These are phyloP conservation scores for Poeciliopsis gracilis DNA, from an alignment of 2,797 vertebrate genomes.

Conservation along the genomic window DNA sequence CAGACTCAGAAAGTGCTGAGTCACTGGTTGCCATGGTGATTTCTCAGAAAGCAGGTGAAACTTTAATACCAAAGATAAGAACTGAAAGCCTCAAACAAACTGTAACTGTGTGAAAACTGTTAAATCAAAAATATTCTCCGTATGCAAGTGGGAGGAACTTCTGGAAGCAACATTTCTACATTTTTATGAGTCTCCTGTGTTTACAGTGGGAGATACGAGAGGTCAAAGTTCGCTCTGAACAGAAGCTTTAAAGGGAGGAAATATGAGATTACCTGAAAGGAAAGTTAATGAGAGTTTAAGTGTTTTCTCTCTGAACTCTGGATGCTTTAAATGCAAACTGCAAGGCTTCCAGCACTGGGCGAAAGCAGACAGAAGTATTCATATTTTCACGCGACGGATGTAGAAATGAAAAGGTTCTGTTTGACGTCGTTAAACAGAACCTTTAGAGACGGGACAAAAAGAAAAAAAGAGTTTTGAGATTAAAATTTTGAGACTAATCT, in stretches of 20 bases:
- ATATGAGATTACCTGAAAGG: background rate
- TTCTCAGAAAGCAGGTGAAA: background rate
- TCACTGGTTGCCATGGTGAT: background rate
- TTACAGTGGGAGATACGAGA: background rate
- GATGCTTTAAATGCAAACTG: background rate
- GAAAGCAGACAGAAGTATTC: background rate
- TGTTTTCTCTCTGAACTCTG: background rate
- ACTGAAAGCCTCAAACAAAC: background rate
- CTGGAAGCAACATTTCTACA: background rate
- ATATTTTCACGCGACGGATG: background rate
- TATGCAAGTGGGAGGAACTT: background rate
- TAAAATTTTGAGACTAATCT: too few relatives aligned
- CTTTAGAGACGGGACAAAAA: too few relatives aligned
- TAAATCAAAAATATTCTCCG: background rate
- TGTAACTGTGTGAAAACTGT: background rate
- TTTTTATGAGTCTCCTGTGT: background rate
- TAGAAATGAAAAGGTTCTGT: background rate
- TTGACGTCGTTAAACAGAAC: too few relatives aligned
- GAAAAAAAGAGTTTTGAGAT: too few relatives aligned
- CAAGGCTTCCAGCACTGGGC: background rate
- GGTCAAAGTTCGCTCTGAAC: background rate
- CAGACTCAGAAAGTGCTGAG: background rate
- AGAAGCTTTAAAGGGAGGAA: background rate
- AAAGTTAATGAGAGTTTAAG: background rate
- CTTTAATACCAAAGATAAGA: background rate